Evolutionary conservation across 2,113 vertebrate species (phyloP).

Genomic region (Nymphicus hollandicus): DNA sequence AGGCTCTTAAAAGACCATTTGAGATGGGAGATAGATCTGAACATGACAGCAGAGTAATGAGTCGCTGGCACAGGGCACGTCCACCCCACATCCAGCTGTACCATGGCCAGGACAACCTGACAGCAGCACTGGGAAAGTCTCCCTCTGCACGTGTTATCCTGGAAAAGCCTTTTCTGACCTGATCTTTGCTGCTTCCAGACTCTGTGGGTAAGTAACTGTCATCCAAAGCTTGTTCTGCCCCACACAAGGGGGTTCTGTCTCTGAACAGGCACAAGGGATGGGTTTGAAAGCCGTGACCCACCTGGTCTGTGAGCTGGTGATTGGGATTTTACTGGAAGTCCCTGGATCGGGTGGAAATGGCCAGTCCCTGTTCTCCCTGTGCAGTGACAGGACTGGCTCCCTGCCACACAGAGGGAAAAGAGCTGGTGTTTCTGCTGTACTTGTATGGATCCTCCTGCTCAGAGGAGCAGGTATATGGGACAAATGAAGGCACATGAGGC

Average conservation of each 20-base stretch:
- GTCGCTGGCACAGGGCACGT: rapidly evolving
- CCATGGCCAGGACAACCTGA: rapidly evolving
- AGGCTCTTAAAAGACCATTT: not conserved
- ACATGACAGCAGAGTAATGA: not conserved
- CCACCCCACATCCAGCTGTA: rapidly evolving
- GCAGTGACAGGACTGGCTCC: rapidly evolving
- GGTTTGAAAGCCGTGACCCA: not conserved
- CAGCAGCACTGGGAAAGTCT: not conserved
- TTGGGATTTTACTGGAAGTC: not conserved
- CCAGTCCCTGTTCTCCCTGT: rapidly evolving
- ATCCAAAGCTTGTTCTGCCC: rapidly evolving
- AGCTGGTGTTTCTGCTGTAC: not conserved
- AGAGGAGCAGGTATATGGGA: too few species aligned
- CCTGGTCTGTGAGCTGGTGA: not conserved
- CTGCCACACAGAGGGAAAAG: not conserved
- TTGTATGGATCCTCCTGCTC: too few species aligned
- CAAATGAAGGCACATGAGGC: not conserved
- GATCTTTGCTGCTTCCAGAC: not conserved
- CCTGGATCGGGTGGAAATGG: rapidly evolving
- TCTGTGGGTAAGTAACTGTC: not conserved
- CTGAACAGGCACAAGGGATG: rapidly evolving
- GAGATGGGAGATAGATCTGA: not conserved
- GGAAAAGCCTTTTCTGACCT: not conserved
- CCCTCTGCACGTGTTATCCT: not conserved
- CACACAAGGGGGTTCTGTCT: rapidly evolving